phyloP scores from a whole-genome alignment of 1,140 invertebrate species.

The Conopomorpha cramerella region DNA sequence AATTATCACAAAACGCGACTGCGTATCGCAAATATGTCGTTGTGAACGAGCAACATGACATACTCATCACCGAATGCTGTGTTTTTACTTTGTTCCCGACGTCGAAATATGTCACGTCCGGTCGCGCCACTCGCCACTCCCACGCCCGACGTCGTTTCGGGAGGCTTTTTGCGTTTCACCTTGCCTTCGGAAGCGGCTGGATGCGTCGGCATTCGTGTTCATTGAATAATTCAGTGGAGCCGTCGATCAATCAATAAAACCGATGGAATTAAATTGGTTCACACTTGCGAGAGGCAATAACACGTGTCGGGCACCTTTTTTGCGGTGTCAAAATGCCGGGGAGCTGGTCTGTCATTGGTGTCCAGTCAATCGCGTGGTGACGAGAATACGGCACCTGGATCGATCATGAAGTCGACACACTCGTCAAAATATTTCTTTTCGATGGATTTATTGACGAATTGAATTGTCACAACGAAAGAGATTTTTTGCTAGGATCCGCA shows the following conservation, averaged over 20 bases:
- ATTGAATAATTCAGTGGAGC: conserved; percentile 53
- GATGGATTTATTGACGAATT: too few relatives aligned
- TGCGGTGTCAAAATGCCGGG: conserved; percentile 37
- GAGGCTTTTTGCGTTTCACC: conserved; percentile 24
- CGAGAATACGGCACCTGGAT: conserved; percentile 17
- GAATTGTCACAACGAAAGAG: too few relatives aligned
- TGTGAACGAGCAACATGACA: conserved; percentile 53
- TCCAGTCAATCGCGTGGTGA: conserved; percentile 36
- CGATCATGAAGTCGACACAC: conserved; percentile 32
- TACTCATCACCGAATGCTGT: conserved; percentile 51
- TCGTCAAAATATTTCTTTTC: too few relatives aligned
- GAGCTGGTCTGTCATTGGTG: conserved; percentile 35
- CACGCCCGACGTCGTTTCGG: conserved; percentile 23
- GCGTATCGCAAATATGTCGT: conserved; percentile 57
- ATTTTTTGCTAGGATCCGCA: too few relatives aligned
- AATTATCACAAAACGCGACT: conserved; percentile 58
- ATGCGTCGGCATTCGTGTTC: conserved; percentile 50
- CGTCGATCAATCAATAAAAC: conserved; percentile 56
- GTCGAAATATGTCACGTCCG: conserved; percentile 27
- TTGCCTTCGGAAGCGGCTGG: conserved; percentile 22
- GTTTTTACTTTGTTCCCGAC: conserved; percentile 35
- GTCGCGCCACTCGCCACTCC: conserved; percentile 35
- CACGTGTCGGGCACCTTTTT: conserved; percentile 27
- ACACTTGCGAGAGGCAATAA: too few relatives aligned
- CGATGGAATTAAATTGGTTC: conserved; percentile 55